Percentiles rank a stretch among this genome's conserved stretches.
Conservation (phyloP, 1,140 invertebrate genomes). For the Lithobius niger region DNA sequence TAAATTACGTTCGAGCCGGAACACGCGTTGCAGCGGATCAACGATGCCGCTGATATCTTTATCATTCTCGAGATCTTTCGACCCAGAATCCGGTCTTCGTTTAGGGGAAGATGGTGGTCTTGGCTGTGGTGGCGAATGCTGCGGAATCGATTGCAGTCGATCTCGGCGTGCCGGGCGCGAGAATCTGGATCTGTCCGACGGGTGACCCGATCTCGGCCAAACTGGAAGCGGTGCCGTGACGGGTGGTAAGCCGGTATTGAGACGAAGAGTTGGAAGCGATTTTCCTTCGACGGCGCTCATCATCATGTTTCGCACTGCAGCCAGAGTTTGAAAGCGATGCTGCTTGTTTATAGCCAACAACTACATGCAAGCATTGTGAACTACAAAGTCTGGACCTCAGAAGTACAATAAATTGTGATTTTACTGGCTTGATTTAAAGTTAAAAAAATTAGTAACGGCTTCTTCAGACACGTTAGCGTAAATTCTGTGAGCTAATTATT, state of each 20-base stretch:
- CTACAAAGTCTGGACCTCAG: too few relatives aligned
- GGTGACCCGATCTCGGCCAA: background rate
- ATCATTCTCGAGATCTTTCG: background rate
- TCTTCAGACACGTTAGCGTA: too few relatives aligned
- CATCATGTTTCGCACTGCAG: background rate
- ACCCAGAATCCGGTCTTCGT: background rate
- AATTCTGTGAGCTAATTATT: too few relatives aligned
- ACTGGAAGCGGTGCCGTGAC: background rate
- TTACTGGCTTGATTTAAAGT: too few relatives aligned
- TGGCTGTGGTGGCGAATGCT: background rate
- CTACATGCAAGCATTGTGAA: too few relatives aligned
- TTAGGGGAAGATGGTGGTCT: background rate
- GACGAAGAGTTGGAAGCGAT: background rate
- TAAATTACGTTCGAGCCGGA: constrained; percentile 6
- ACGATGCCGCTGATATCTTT: background rate
- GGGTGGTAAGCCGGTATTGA: background rate
- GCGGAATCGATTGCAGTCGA: background rate
- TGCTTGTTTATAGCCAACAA: too few relatives aligned
- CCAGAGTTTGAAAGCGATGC: too few relatives aligned
- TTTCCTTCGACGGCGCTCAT: background rate
- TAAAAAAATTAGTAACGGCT: too few relatives aligned
- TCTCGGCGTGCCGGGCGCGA: background rate
- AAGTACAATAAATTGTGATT: too few relatives aligned
- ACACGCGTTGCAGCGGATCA: constrained; percentile 1
- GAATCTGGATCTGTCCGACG: background rate